Conservation (phyloP, 2,113 vertebrate species). For the Entosphenus tridentatus region DNA sequence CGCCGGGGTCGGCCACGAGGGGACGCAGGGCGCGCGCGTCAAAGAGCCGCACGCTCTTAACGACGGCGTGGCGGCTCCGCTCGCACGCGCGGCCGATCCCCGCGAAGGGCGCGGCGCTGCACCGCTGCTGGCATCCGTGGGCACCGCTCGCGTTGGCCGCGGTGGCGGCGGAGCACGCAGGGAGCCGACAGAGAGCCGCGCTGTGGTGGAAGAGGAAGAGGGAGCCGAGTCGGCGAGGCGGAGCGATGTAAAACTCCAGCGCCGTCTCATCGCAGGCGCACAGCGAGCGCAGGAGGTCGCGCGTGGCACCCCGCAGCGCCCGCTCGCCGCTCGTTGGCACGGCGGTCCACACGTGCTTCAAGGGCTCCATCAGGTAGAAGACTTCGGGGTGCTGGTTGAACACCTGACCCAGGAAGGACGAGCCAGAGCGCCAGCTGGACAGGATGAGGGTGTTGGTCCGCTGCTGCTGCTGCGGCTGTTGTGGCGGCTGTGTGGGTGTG, state of each 20-base stretch:
- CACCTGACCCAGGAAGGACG: slow-evolving; percentile 21
- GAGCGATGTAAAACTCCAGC: not conserved
- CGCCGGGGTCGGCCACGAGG: slow-evolving; percentile 4
- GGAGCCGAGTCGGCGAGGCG: not conserved
- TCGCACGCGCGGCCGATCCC: slow-evolving; percentile 5
- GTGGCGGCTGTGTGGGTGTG: no score
- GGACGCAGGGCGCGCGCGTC: not conserved
- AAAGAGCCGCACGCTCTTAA: slow-evolving; percentile 6
- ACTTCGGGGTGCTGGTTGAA: slow-evolving; percentile 21
- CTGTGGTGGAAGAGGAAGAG: not conserved
- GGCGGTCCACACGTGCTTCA: slow-evolving; percentile 15
- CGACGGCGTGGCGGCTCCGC: slow-evolving; percentile 8
- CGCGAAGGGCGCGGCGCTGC: not conserved
- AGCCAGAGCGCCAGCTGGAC: slow-evolving; percentile 20
- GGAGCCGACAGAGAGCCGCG: not conserved
- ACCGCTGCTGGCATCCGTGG: not conserved
- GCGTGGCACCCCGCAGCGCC: not conserved
- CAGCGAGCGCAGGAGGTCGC: slow-evolving; percentile 8
- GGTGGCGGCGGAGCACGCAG: slow-evolving; percentile 1
- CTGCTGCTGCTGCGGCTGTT: not conserved
- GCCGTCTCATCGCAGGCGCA: slow-evolving; percentile 7
- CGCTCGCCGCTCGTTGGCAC: not conserved
- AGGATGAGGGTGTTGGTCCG: slow-evolving; percentile 15
- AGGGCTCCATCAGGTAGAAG: slow-evolving; percentile 24
- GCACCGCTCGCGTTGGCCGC: not conserved